Evolutionary conservation across 2,113 vertebrate genomes (phyloP), one percentile per base, ranked within the genome.

Genomic region (Balaenoptera acutorostrata): DNA sequence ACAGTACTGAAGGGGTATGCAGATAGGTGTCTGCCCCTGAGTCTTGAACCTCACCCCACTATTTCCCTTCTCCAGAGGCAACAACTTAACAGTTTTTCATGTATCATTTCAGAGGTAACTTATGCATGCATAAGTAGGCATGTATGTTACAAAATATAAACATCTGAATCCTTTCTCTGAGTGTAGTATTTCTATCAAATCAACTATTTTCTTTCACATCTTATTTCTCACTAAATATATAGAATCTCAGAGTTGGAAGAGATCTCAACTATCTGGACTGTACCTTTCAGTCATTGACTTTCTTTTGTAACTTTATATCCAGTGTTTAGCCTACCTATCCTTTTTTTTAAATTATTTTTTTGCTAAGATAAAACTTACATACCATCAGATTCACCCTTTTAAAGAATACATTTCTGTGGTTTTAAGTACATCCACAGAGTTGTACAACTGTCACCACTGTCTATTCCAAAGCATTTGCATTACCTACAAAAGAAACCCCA

Each of bases 1-100:
- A 63, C 39, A 71, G 21, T 90, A 55, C 17, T 92, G 39, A 68
- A 63, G 33, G 33, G 20, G 21, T 88, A 3, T 83, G 25, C 46
- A 88, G 46, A 41, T 80, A 68, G 33, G 10, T 57, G 18, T 66
- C 44, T 88, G 25, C 64, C 8, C 21, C 46, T 33, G 52, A 82
- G n/a, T 95, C 71, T 41, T 88, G 55, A 88, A 46, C 59, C 17
- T 63, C 29, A 39, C 27, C 1, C 17, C 23, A 49, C 25, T 2
- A 27, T 93, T 93, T 96, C 61, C 29, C 80, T 93, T 96, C 41
- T 95, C 29, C 25, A 80, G 46, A 93, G 49, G n/a, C 39, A 91
- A 46, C 33, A 83, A 61, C 21, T 80, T 72, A 81, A 31, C 69
- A 33, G 29, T 93, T 66, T 68, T 71, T 85, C 3, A 3, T 61